Evolutionary conservation across 2,797 vertebrate species (phyloP).

Genomic region (Halcyon leucocephala): DNA sequence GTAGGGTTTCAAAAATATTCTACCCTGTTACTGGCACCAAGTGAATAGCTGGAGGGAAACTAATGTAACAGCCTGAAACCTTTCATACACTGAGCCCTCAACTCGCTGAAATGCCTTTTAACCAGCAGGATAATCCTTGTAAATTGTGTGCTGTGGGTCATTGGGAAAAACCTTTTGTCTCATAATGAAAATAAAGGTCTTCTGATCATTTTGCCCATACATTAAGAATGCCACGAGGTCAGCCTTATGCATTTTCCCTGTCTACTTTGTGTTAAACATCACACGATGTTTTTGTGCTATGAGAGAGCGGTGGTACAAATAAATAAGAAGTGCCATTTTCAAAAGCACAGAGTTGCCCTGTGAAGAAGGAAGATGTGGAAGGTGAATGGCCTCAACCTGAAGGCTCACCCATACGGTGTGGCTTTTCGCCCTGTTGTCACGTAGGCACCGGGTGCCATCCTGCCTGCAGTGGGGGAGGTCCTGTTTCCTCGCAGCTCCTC

Average conservation of each 20-base stretch:
- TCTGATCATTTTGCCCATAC: not conserved
- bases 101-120: slow-evolving; percentile 18
- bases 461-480: slow-evolving; percentile 7
- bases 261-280: not conserved
- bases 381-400: not conserved
- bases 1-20: not conserved
- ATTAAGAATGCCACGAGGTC: not conserved
- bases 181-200: not conserved
- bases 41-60: not conserved
- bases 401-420: fast-evolving
- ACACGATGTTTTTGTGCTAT: not conserved
- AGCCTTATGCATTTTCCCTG: fast-evolving
- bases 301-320: not conserved
- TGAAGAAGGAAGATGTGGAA: not conserved
- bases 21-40: not conserved
- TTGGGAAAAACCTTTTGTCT: not conserved
- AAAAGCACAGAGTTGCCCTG: fast-evolving
- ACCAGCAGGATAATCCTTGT: not conserved
- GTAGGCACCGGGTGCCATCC: not conserved
- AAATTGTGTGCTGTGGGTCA: not conserved
- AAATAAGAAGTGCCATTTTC: not conserved
- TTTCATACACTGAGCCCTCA: not conserved
- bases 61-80: not conserved
- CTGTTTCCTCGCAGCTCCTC: not conserved
- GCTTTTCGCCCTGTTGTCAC: not conserved